Conservation (phyloP, 2,113 vertebrate species). For the Sturnus vulgaris region DNA sequence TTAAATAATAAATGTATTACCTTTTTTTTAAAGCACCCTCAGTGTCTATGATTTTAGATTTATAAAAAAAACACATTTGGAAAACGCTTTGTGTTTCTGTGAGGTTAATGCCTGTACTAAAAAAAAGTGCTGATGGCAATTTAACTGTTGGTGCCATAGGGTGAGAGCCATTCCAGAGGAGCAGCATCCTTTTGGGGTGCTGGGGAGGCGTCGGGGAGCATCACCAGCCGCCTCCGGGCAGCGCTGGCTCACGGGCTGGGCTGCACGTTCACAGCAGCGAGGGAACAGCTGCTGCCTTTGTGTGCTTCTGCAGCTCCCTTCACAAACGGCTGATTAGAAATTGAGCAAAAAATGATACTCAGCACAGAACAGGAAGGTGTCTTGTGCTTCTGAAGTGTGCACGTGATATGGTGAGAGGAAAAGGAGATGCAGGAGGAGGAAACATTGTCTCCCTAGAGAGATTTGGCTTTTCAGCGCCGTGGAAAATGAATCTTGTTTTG, state of each 20-base stretch:
- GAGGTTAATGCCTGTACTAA: background rate
- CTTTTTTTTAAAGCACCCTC: background rate
- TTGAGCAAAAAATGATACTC: slow-evolving; percentile 51
- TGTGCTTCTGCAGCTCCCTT: slow-evolving; percentile 29
- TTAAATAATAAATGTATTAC: background rate
- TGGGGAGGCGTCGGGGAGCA: background rate
- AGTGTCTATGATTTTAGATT: background rate
- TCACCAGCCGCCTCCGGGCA: background rate
- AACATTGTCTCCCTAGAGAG: background rate
- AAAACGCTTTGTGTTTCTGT: background rate
- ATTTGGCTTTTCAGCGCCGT: background rate
- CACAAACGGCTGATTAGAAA: slow-evolving; percentile 65
- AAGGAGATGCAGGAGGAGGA: slow-evolving; percentile 7
- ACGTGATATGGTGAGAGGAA: background rate
- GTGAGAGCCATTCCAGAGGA: background rate
- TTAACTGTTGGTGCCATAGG: background rate
- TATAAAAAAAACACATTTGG: background rate
- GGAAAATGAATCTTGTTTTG: background rate
- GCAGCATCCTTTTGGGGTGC: background rate
- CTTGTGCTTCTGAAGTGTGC: slow-evolving; percentile 36
- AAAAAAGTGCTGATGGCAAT: background rate
- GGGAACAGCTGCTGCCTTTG: slow-evolving; percentile 66
- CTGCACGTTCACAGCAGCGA: background rate
- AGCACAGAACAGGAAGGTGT: slow-evolving; percentile 60
- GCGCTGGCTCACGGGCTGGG: background rate